These are phyloP conservation scores for Stictonetta naevosa DNA, from an alignment of 2,113 vertebrate species.

Conservation along the genomic window DNA sequence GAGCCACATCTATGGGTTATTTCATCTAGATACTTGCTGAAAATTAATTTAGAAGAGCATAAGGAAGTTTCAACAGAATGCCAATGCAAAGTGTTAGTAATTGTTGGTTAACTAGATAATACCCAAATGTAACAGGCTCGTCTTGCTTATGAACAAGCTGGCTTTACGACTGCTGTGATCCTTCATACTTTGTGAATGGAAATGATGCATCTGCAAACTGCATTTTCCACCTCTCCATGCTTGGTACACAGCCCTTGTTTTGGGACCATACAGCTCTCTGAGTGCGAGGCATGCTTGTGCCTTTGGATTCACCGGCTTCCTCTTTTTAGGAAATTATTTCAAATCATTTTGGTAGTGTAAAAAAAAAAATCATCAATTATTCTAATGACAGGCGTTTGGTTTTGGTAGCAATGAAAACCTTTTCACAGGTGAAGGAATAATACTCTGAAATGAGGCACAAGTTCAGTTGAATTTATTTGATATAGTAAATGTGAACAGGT, in stretches of 20 bases:
- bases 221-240: neutral
- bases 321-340: neutral
- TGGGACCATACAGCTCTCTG: neutral
- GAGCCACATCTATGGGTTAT: neutral
- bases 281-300: rapidly evolving
- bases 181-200: neutral
- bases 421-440: neutral
- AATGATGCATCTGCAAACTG: rapidly evolving
- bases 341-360: neutral
- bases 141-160: neutral
- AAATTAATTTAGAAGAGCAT: neutral
- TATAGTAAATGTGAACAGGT: neutral
- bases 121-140: neutral
- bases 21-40: neutral
- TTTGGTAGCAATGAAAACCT: neutral
- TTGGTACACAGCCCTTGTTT: neutral
- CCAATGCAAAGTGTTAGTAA: slow-evolving; percentile 5
- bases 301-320: neutral
- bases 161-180: neutral
- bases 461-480: neutral
- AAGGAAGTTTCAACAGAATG: neutral
- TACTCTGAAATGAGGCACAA: neutral
- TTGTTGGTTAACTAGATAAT: slow-evolving; percentile 25
- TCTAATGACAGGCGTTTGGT: neutral
- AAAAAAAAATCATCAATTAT: neutral